Evolutionary conservation across 2,888 invertebrate genomes (phyloP), one percentile per base, ranked within the genome.

Genomic region (Chloroclysta siterata): DNA sequence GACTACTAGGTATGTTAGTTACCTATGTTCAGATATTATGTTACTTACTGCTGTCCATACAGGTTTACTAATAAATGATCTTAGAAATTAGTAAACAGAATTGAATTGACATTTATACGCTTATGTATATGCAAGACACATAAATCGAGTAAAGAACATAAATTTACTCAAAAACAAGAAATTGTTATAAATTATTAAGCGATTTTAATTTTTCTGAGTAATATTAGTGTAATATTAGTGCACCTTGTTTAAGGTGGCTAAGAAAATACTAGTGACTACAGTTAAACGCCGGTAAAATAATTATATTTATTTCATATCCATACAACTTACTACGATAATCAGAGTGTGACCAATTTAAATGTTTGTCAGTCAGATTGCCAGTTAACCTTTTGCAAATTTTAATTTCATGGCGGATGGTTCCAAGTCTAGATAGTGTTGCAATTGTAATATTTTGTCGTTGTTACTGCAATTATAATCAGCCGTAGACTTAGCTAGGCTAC

Each of bases 341-440:
- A 76, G 73, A 69, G 65, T 72, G 70, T 67, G 64, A 72, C 71
- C 69, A 72, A 70, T 75, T 73, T 72, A 71, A 70, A 72, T 59
- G 60, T 68, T 71, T 70, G 69, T 55, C 63, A 65, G 60, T 28
- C 36, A 53, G 61, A 62, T 60, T 71, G 48, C 46, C 46, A 63
- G 64, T 53, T 63, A 66, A 61, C 66, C 60, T 65, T 71, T 67
- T 54, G 60, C 59, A 54, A 61, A 76, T 74, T 78, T 78, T 79
- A 79, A 81, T 81, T 81, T 81, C 82, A 82, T 79, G 81, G 74
- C 62, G 68, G 71, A 68, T 71, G 71, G 60, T 61, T 70, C 58
- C 60, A 63, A 63, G 42, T 57, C 63, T 65, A 68, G 65, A 72
- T 71, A 69, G 33, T 63, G 52, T 69, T 60, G 69, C 46, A 69